phyloP scores from a whole-genome alignment of 2,113 vertebrate species.

The Callorhinus ursinus region DNA sequence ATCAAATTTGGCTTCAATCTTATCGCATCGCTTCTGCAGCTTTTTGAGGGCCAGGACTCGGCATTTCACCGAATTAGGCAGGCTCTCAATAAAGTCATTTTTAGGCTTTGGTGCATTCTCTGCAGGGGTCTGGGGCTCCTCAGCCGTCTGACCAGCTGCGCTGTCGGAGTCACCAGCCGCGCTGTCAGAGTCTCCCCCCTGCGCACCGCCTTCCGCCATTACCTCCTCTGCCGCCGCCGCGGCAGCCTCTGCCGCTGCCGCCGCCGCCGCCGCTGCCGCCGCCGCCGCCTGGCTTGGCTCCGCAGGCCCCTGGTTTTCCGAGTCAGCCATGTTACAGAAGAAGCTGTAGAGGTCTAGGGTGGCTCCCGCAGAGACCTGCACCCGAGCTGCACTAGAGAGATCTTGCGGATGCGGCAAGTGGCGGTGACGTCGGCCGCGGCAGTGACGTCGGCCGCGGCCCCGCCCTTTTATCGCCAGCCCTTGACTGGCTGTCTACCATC shows the following conservation, averaged over 20 bases:
- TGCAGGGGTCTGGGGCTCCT: conserved; percentile 33
- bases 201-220: conserved; percentile 38
- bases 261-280: accelerated
- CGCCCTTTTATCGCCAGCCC: background rate
- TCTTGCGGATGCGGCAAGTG: conserved; percentile 21
- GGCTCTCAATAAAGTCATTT: conserved; percentile 65
- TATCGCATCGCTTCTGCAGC: conserved; percentile 73
- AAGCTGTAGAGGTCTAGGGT: background rate
- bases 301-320: conserved; percentile 29
- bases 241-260: background rate
- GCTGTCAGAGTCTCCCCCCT: background rate
- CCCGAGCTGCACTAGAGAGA: background rate
- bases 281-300: conserved; percentile 16
- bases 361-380: background rate
- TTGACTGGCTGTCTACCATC: background rate
- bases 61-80: conserved; percentile 63
- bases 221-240: background rate
- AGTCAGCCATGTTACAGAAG: conserved; percentile 38
- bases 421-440: conserved; percentile 17
- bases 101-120: conserved; percentile 14
- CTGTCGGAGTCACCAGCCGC: background rate
- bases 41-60: conserved; percentile 67
- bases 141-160: background rate
- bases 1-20: conserved; percentile 73
- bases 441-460: background rate